Evolutionary conservation across 2,113 vertebrate species (phyloP).

Genomic region (Eretmochelys imbricata): DNA sequence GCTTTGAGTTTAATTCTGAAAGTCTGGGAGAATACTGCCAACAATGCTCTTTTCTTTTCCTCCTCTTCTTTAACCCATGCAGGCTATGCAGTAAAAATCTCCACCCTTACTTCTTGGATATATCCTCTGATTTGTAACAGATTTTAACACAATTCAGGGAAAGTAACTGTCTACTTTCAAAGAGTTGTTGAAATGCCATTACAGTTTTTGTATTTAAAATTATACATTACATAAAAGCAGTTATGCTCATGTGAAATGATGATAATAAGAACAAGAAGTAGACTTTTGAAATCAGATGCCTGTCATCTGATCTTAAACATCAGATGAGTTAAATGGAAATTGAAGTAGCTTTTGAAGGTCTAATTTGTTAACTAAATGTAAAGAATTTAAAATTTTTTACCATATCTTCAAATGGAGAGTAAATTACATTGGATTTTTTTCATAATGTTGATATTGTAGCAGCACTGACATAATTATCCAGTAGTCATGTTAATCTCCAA

Average conservation of each 20-base stretch:
- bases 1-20: not conserved
- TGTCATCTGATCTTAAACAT: conserved; percentile 4
- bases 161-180: conserved; percentile 26
- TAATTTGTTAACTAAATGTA: conserved; percentile 26
- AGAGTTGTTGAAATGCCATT: conserved; percentile 35
- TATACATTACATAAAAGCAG: conserved; percentile 15
- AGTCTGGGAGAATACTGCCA: not conserved
- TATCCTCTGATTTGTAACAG: not conserved
- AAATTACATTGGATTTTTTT: not conserved
- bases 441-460: not conserved
- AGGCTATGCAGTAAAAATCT: not conserved
- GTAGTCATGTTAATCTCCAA: conserved; percentile 39
- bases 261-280: conserved; percentile 1
- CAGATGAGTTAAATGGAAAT: not conserved
- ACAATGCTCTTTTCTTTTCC: not conserved
- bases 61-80: not conserved
- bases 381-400: not conserved
- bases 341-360: not conserved
- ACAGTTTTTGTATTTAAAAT: conserved; percentile 34
- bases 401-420: not conserved
- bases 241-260: conserved; percentile 9
- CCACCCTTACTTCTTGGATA: not conserved
- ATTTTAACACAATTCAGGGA: not conserved
- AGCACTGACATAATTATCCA: conserved; percentile 6
- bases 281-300: not conserved